Conservation (phyloP, 2,113 vertebrate genomes). For the Danionella cerebrum region DNA sequence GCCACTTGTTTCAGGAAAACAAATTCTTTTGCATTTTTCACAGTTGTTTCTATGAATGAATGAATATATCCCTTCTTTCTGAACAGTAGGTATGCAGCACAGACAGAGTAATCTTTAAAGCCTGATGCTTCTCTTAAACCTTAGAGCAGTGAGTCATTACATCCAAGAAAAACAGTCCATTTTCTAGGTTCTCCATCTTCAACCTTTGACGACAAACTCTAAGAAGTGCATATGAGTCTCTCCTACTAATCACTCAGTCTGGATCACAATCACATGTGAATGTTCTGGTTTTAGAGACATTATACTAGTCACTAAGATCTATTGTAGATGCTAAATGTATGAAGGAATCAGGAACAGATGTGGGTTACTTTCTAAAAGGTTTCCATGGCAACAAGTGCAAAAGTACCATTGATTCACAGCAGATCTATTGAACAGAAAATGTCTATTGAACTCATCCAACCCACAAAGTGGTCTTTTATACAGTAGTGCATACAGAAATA, state of each 20-base stretch:
- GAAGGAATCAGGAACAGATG: constrained; percentile 8
- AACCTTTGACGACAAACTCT: not conserved
- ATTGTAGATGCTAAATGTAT: not conserved
- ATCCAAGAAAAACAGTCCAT: not conserved
- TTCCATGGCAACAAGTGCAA: constrained; percentile 30
- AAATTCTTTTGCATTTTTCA: too few relatives aligned
- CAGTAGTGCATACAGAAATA: constrained; percentile 10
- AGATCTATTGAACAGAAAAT: constrained; percentile 24
- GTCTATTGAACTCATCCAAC: constrained; percentile 21
- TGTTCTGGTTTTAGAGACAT: not conserved
- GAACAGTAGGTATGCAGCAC: too few relatives aligned
- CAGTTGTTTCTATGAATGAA: too few relatives aligned
- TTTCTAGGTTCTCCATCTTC: not conserved
- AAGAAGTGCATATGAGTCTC: not conserved
- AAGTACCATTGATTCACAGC: constrained; percentile 31
- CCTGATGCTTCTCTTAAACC: too few relatives aligned
- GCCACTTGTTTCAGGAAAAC: too few relatives aligned
- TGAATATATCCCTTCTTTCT: too few relatives aligned
- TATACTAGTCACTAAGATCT: constrained; percentile 1
- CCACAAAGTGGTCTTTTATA: constrained; percentile 3
- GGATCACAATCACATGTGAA: constrained; percentile 4
- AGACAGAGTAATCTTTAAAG: too few relatives aligned
- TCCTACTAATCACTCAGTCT: constrained; percentile 15
- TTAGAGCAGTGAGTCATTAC: too few relatives aligned
- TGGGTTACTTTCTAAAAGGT: constrained; percentile 1